Evolutionary conservation across 2,797 vertebrate species (phyloP).

Genomic region (Octomys mimax): DNA sequence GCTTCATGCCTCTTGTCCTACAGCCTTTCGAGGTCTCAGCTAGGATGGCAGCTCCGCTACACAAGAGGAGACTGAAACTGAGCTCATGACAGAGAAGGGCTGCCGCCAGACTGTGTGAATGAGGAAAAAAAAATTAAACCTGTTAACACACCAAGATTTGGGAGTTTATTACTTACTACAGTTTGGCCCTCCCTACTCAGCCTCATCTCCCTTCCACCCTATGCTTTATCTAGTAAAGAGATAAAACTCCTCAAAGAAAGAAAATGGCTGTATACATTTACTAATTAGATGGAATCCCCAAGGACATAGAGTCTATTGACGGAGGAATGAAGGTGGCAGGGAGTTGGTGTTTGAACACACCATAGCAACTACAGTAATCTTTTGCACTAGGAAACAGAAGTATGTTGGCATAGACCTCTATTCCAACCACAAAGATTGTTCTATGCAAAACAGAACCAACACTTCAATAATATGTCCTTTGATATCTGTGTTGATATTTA

Average conservation of each 20-base stretch:
- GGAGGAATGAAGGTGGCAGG: not conserved
- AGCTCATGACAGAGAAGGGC: not conserved
- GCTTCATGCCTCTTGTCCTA: not conserved
- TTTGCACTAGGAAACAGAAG: not conserved
- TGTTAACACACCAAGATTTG: not conserved
- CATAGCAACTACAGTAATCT: slow-evolving; percentile 38
- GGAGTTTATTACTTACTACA: not conserved
- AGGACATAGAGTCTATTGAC: not conserved
- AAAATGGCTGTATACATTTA: not conserved
- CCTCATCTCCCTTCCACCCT: not conserved
- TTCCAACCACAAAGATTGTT: slow-evolving; percentile 28
- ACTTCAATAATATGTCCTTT: slow-evolving; percentile 1
- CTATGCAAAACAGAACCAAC: not conserved
- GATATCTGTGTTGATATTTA: not conserved
- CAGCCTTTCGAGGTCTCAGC: not conserved
- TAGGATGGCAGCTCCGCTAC: not conserved
- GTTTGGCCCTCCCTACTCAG: not conserved
- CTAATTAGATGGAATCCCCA: not conserved
- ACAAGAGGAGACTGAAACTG: not conserved
- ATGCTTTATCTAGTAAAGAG: not conserved
- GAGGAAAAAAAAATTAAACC: not conserved
- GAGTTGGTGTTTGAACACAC: slow-evolving; percentile 48
- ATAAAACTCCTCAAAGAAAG: not conserved
- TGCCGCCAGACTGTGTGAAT: not conserved
- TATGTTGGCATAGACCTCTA: not conserved